Evolutionary conservation across 2,888 invertebrate genomes (phyloP), one percentile per base, ranked within the genome.

Genomic region (Drosophila sordidula): DNA sequence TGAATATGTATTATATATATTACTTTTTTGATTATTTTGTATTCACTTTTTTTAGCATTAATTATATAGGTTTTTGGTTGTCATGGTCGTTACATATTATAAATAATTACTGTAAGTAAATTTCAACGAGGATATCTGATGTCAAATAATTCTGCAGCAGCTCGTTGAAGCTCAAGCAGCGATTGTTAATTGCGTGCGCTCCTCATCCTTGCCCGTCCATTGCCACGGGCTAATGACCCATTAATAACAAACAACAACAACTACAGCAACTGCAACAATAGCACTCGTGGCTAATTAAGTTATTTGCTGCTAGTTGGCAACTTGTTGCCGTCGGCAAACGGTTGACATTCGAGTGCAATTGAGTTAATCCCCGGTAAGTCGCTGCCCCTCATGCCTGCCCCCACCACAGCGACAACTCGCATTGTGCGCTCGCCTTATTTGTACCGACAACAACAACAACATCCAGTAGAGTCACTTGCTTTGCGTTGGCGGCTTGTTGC

Each of bases 361-460:
- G 87, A 81, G 77, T 89, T 89, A 89, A 88, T 87, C 85, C 83
- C 74, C 66, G 58, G 69, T 78, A 79, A 81, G 82, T 77, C 66
- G 78, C 61, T 55, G 71, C 58, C 46, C 38, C 16, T 18, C n/a
- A n/a, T 34, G 22, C 44, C 46, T 44, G 54, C 52, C 36, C 26
- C 55, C 32, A 36, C 44, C 12, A 29, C 18, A 67, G 39, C 46
- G 62, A 57, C 67, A 58, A 56, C 50, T 68, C 57, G 65, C 67
- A 79, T 84, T 83, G 84, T 83, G 77, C 66, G 55, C 70, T 83
- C 52, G 82, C 90, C 90, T 90, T 90, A 90, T 90, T 90, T 90
- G 90, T 90, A 80, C 72, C 70, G 86, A 85, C 89, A 87, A 86
- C 81, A 75, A 63, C 74, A 64, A 41, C 56, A 58, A 22, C 49